Conservation (phyloP, 2,888 invertebrate genomes). For the Pyralis farinalis region DNA sequence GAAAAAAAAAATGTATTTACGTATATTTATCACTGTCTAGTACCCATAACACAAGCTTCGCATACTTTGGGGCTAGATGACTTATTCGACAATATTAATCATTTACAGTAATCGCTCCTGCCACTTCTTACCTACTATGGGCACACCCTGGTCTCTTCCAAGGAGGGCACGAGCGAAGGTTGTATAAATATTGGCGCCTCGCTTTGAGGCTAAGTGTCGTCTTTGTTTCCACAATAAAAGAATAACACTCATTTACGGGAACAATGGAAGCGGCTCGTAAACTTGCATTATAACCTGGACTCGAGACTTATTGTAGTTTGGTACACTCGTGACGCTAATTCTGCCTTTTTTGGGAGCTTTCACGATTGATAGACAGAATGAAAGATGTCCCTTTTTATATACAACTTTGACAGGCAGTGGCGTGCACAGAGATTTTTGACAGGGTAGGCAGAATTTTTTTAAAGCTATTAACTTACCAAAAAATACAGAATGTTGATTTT, state of each 20-base stretch:
- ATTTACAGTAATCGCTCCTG: constrained; percentile 16
- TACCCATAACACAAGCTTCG: too few relatives aligned
- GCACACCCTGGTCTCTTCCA: constrained; percentile 19
- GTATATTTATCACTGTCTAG: too few relatives aligned
- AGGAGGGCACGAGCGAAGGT: constrained; percentile 53
- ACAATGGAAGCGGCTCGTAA: constrained; percentile 46
- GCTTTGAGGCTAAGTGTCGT: constrained; percentile 67
- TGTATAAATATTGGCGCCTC: constrained; percentile 73
- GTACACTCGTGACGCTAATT: constrained; percentile 1
- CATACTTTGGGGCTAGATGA: too few relatives aligned
- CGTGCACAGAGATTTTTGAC: too few relatives aligned
- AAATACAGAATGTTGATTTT: too few relatives aligned
- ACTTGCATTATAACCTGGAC: constrained; percentile 1
- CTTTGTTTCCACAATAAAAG: constrained; percentile 75
- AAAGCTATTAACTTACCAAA: too few relatives aligned
- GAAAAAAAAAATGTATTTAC: too few relatives aligned
- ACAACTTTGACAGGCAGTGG: too few relatives aligned
- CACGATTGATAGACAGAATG: too few relatives aligned
- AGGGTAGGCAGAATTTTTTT: too few relatives aligned
- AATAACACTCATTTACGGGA: constrained; percentile 74
- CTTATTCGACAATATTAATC: too few relatives aligned
- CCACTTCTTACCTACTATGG: constrained; percentile 17
- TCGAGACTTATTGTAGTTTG: constrained; percentile 4
- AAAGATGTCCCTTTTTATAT: too few relatives aligned
- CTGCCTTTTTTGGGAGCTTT: neutral